These are phyloP conservation scores for Cremastinae sp. DNA, from an alignment of 2,888 invertebrate genomes.

Conservation along the genomic window DNA sequence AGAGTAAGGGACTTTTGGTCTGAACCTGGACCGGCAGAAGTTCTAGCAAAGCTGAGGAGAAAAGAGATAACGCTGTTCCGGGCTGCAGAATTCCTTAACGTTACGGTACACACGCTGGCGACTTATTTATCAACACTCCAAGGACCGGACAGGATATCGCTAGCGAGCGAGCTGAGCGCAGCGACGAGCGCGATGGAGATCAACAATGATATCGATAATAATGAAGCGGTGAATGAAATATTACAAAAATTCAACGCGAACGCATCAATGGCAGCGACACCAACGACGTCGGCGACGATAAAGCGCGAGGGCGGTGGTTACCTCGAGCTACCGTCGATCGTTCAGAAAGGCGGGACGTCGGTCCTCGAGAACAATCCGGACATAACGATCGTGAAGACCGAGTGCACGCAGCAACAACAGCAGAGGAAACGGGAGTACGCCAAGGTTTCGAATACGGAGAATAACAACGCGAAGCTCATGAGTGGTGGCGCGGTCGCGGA, in stretches of 20 bases:
- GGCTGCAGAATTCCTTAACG: conserved; percentile 88
- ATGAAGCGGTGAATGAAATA: conserved; percentile 80
- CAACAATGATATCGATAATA: conserved; percentile 79
- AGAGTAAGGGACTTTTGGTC: conserved; percentile 89
- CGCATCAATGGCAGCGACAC: conserved; percentile 68
- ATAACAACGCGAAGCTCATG: conserved; percentile 79
- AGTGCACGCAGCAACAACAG: conserved; percentile 77
- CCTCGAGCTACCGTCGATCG: conserved; percentile 75
- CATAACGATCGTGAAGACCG: conserved; percentile 84
- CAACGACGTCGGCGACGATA: conserved; percentile 77
- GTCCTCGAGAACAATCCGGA: conserved; percentile 83
- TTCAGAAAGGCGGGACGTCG: conserved; percentile 76
- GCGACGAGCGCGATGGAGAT: conserved; percentile 75
- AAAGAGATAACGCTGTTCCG: conserved; percentile 88
- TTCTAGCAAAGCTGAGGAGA: conserved; percentile 86
- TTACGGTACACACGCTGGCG: conserved; percentile 87
- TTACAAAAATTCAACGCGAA: conserved; percentile 79
- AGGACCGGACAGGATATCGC: conserved; percentile 81
- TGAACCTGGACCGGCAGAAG: conserved; percentile 88
- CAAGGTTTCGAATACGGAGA: conserved; percentile 79
- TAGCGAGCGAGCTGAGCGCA: conserved; percentile 79
- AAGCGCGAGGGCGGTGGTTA: conserved; percentile 79
- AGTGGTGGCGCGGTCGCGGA: conserved; percentile 78
- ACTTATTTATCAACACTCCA: conserved; percentile 85
- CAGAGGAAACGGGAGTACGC: conserved; percentile 72